Percentiles rank a stretch among this genome's conserved stretches.
These are phyloP conservation scores for Leptoteleia sp. DNA, from an alignment of 1,140 invertebrate genomes.

Conservation along the genomic window DNA sequence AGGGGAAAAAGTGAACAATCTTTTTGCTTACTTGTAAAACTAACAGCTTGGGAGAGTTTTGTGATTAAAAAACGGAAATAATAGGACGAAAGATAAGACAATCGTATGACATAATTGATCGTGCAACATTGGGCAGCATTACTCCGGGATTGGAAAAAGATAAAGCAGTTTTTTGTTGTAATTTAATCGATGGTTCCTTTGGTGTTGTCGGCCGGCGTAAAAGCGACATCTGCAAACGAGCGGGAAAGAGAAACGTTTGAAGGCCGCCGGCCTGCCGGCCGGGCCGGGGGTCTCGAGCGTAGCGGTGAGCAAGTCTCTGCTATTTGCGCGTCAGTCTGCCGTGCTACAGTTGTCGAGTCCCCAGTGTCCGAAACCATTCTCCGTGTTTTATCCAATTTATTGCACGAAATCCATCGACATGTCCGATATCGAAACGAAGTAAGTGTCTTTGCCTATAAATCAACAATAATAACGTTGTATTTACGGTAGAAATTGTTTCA, in stretches of 20 bases:
- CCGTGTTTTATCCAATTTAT: constrained; percentile 43
- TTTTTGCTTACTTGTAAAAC: no score
- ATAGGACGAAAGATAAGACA: no score
- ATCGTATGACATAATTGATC: no score
- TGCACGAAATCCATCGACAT: constrained; percentile 67
- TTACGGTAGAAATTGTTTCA: no score
- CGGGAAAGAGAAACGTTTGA: constrained; percentile 79
- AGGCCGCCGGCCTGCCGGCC: constrained; percentile 79
- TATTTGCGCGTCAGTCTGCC: constrained; percentile 79
- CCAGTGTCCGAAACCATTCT: constrained; percentile 35
- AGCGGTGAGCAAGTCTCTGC: constrained; percentile 75
- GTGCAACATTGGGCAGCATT: no score
- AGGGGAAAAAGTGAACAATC: no score
- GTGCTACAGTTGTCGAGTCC: constrained; percentile 63
- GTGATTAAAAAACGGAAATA: no score
- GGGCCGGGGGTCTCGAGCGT: constrained; percentile 72
- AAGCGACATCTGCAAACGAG: constrained; percentile 78
- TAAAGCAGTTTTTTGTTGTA: no score
- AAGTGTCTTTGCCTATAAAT: constrained; percentile 49
- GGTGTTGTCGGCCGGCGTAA: not conserved
- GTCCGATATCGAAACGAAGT: constrained; percentile 79
- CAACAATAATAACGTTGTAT: not conserved
- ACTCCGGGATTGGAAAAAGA: no score
- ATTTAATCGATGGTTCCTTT: constrained; percentile 28
- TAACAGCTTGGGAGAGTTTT: no score